Evolutionary conservation across 2,113 vertebrate species (phyloP).

Genomic region (Indicator indicator): DNA sequence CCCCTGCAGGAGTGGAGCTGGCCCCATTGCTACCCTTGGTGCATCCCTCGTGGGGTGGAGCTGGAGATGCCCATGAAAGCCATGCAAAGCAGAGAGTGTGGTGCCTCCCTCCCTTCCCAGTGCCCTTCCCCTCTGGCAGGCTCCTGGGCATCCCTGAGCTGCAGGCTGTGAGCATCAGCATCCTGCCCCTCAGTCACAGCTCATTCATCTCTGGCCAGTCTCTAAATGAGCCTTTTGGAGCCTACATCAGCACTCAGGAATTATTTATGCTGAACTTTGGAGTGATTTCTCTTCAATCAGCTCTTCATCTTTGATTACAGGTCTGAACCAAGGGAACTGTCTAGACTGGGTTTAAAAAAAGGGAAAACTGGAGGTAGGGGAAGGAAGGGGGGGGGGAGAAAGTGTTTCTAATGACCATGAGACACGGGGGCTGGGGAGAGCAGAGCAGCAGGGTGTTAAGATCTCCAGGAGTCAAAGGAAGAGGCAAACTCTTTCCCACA

Average conservation of each 20-base stretch:
- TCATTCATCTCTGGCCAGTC: conserved; percentile 33
- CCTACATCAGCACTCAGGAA: conserved; percentile 23
- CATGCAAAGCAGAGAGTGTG: accelerated
- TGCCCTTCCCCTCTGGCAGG: background rate
- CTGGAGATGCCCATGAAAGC: background rate
- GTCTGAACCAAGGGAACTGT: conserved; percentile 44
- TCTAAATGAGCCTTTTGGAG: conserved; percentile 37
- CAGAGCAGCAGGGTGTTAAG: conserved; percentile 47
- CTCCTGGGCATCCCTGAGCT: background rate
- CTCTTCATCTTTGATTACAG: conserved; percentile 55
- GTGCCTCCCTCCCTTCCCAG: background rate
- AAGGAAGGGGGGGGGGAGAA: conserved; percentile 17
- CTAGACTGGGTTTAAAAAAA: conserved; percentile 67
- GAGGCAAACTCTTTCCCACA: conserved; percentile 57
- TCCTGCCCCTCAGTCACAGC: conserved; percentile 20
- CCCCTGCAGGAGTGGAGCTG: background rate
- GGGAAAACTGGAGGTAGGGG: background rate
- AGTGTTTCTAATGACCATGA: conserved; percentile 46
- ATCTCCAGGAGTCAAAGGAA: conserved; percentile 71
- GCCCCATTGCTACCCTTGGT: background rate
- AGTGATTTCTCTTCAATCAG: conserved; percentile 59
- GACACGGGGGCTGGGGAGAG: conserved; percentile 14
- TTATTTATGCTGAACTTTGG: conserved; percentile 41
- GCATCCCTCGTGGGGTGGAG: background rate
- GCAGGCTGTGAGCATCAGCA: background rate